Percentiles rank a stretch among this genome's conserved stretches.
Evolutionary conservation across 2,888 invertebrate species (phyloP).

Genomic region (Physocephala rufipes): DNA sequence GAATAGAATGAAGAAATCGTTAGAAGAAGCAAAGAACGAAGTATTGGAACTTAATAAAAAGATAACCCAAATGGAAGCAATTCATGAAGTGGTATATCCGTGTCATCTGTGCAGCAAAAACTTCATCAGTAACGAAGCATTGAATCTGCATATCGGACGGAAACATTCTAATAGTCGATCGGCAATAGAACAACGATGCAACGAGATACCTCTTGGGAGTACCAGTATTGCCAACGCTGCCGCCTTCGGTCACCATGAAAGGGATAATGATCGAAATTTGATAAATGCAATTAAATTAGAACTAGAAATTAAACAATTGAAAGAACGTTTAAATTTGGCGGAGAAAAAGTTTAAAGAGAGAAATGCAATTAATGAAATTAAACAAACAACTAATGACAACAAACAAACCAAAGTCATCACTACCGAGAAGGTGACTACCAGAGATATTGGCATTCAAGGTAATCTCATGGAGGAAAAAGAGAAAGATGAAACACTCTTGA

Average conservation of each 20-base stretch:
- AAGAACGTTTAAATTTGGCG: slow-evolving; percentile 71
- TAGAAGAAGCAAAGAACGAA: slow-evolving; percentile 58
- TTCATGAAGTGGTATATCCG: slow-evolving; percentile 62
- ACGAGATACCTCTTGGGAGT: slow-evolving; percentile 33
- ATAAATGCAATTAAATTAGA: slow-evolving; percentile 73
- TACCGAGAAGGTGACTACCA: slow-evolving; percentile 28
- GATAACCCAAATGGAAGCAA: slow-evolving; percentile 60
- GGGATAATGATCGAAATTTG: slow-evolving; percentile 63
- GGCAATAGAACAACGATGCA: background rate
- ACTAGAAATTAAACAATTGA: slow-evolving; percentile 72
- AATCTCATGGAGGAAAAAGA: slow-evolving; percentile 54
- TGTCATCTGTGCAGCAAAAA: slow-evolving; percentile 64
- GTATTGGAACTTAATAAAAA: slow-evolving; percentile 60
- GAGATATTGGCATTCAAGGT: slow-evolving; percentile 53
- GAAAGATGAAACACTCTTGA: slow-evolving; percentile 49
- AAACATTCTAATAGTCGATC: slow-evolving; percentile 51
- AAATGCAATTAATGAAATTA: slow-evolving; percentile 36
- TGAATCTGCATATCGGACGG: slow-evolving; percentile 60
- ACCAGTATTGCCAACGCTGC: too few relatives aligned
- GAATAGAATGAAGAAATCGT: slow-evolving; percentile 50
- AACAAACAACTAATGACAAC: slow-evolving; percentile 20
- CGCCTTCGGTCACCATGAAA: slow-evolving; percentile 45
- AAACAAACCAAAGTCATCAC: background rate
- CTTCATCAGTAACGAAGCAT: slow-evolving; percentile 63
- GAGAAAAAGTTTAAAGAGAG: slow-evolving; percentile 68